A percentile compares a stretch with the other conserved stretches of the same genome.
Evolutionary conservation across 2,888 invertebrate species (phyloP).

Genomic region (Entomobrya proxima): DNA sequence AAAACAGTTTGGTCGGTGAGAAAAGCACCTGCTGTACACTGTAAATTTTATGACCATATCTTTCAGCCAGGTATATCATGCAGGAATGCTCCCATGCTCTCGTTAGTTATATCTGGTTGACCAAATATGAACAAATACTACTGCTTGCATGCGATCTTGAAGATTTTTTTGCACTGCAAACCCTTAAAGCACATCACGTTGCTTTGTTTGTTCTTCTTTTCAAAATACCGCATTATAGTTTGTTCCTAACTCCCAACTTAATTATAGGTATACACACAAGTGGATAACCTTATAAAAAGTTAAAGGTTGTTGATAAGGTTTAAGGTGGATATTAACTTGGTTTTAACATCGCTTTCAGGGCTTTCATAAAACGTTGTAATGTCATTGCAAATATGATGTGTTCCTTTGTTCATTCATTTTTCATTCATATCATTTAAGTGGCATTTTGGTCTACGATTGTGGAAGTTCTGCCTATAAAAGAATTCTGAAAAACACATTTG

Average conservation of each 20-base stretch:
- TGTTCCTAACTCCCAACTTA: constrained; percentile 20
- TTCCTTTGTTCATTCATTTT: neutral
- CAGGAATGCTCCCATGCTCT: neutral
- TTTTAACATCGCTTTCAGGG: constrained; percentile 19
- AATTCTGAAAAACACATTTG: too few relatives aligned
- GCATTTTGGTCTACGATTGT: too few relatives aligned
- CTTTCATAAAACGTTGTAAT: neutral
- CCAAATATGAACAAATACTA: neutral
- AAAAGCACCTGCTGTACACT: neutral
- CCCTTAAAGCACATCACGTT: constrained; percentile 31
- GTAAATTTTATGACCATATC: neutral
- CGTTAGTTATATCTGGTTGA: too few relatives aligned
- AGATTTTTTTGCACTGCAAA: constrained; percentile 20
- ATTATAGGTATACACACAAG: constrained; percentile 24
- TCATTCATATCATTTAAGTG: neutral
- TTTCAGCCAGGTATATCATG: too few relatives aligned
- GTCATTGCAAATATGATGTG: neutral
- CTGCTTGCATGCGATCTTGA: constrained; percentile 52
- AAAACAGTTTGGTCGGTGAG: neutral
- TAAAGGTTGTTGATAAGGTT: constrained; percentile 24
- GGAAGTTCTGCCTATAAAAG: too few relatives aligned
- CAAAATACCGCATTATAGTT: constrained; percentile 16
- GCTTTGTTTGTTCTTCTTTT: constrained; percentile 15
- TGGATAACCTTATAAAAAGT: constrained; percentile 50
- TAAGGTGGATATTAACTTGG: neutral